Conservation (phyloP, 2,797 vertebrate genomes). For the Phrynocephalus guinanensis region DNA sequence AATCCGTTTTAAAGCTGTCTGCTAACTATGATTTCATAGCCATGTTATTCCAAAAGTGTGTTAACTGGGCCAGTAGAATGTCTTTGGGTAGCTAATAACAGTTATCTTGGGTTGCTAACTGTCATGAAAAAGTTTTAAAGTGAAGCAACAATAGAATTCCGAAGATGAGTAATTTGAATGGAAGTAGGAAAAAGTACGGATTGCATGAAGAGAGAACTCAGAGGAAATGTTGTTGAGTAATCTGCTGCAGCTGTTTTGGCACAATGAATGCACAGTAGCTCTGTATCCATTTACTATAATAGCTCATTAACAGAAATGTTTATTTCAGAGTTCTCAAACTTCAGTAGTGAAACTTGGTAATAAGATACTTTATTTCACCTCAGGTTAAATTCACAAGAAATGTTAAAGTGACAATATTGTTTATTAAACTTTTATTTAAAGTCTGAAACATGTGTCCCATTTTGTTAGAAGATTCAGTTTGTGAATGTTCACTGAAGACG, state of each 20-base stretch:
- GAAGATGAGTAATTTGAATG: conserved; percentile 36
- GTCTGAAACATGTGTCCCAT: not conserved
- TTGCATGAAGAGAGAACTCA: conserved; percentile 24
- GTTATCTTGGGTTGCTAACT: not conserved
- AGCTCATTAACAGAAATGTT: conserved; percentile 47
- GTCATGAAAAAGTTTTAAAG: not conserved
- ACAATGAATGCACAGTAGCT: conserved; percentile 34
- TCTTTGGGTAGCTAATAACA: conserved; percentile 2
- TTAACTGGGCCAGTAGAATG: not conserved
- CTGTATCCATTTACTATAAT: conserved; percentile 43
- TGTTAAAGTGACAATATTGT: not conserved
- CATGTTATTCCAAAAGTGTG: not conserved
- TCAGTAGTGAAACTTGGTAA: conserved; percentile 21
- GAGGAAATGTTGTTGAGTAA: conserved; percentile 33
- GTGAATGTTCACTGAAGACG: not conserved
- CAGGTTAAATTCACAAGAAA: conserved; percentile 16
- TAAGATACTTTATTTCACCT: conserved; percentile 9
- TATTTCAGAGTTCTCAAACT: conserved; percentile 35
- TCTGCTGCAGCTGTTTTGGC: conserved; percentile 41
- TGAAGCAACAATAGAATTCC: conserved; percentile 14
- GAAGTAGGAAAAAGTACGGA: conserved; percentile 24
- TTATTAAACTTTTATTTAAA: not conserved
- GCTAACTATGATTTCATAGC: not conserved
- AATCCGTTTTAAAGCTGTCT: not conserved
- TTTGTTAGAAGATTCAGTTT: not conserved